A percentile compares a stretch with the other conserved stretches of the same genome.
Conservation (phyloP, 2,113 vertebrate species). For the Urocitellus parryii region DNA sequence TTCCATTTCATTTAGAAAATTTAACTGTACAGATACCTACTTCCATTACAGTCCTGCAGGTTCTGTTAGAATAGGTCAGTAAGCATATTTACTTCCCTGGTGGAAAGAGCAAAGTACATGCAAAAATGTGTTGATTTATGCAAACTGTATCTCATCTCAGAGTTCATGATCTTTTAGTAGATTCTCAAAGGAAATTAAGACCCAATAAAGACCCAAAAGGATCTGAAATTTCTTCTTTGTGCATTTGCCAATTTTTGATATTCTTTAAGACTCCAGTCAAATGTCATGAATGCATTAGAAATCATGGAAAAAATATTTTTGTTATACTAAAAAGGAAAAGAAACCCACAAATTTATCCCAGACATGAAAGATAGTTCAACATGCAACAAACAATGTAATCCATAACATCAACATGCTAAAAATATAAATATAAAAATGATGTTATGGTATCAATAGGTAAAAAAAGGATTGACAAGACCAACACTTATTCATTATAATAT, state of each 20-base stretch:
- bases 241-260: not conserved
- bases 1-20: constrained; percentile 65
- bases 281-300: not conserved
- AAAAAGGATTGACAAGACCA: not conserved
- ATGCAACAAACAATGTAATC: not conserved
- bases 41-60: not conserved
- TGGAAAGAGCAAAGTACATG: not conserved
- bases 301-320: constrained; percentile 14
- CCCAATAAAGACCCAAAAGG: not conserved
- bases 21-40: not conserved
- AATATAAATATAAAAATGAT: not conserved
- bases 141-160: not conserved
- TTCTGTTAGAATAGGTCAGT: constrained; percentile 10
- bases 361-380: not conserved
- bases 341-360: not conserved
- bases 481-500: not conserved
- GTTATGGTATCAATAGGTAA: not conserved
- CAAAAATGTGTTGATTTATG: constrained; percentile 32
- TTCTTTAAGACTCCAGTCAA: not conserved
- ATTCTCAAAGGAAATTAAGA: not conserved
- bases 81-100: not conserved
- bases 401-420: not conserved
- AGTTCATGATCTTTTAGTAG: constrained; percentile 8
- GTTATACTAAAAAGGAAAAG: not conserved
- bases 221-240: not conserved